Percentiles rank a stretch among this genome's conserved stretches.
Conservation (phyloP, 1,140 invertebrate species). For the Halesus radiatus region DNA sequence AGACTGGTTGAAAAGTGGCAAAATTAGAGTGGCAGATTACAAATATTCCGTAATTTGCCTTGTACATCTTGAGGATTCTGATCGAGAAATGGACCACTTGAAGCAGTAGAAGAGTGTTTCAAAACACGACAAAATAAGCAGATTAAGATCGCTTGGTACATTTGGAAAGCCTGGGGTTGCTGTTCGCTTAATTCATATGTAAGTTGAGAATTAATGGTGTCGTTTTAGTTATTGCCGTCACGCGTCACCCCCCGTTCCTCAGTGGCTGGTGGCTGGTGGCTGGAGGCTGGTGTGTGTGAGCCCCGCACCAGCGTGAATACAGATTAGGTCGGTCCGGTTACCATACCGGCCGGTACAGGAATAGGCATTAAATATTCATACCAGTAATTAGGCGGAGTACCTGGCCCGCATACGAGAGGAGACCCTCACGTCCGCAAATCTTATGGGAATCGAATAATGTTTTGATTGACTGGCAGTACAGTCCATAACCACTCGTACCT, state of each 20-base stretch:
- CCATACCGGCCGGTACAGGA: conserved; percentile 29
- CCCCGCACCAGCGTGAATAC: conserved; percentile 48
- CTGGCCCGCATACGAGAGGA: conserved; percentile 46
- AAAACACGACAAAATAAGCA: too few species aligned
- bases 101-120: too few species aligned
- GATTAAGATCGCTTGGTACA: background rate
- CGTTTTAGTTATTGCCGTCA: conserved; percentile 58
- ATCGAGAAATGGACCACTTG: too few species aligned
- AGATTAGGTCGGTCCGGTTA: conserved; percentile 39
- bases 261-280: background rate
- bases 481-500: too few species aligned
- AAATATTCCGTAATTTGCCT: too few species aligned
- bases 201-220: conserved; percentile 57
- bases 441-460: conserved; percentile 26
- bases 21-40: too few species aligned
- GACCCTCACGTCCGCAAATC: conserved; percentile 1
- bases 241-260: conserved; percentile 43
- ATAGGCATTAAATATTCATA: conserved; percentile 56
- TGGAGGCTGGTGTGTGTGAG: background rate
- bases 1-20: too few species aligned
- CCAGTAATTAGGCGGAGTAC: conserved; percentile 55
- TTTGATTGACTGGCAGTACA: conserved; percentile 19
- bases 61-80: too few species aligned
- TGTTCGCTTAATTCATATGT: conserved; percentile 54
- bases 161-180: conserved; percentile 13